A percentile compares a stretch with the other conserved stretches of the same genome.
phyloP scores from a whole-genome alignment of 2,888 invertebrate genomes.

The Linnaemya tessellans region DNA sequence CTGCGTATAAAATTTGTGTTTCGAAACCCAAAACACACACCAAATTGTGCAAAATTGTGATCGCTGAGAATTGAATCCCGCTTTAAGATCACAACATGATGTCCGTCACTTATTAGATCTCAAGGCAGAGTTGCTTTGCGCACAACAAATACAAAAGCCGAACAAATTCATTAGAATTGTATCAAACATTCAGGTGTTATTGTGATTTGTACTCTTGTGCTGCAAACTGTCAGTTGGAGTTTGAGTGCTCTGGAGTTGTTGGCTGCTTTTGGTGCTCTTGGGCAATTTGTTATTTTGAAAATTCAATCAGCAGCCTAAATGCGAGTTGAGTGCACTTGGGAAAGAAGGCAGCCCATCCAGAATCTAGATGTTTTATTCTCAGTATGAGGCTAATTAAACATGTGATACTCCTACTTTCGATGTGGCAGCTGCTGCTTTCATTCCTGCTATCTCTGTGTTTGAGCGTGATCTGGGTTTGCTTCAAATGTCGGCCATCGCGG shows the following conservation, averaged over 20 bases:
- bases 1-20: conserved; percentile 8
- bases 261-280: conserved; percentile 6
- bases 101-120: conserved; percentile 49
- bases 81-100: conserved; percentile 57
- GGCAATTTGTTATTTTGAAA: conserved; percentile 55
- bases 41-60: conserved; percentile 59
- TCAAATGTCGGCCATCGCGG: not conserved
- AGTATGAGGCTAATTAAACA: conserved; percentile 49
- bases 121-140: not conserved
- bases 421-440: conserved; percentile 30
- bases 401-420: conserved; percentile 47
- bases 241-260: not conserved
- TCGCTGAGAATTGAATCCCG: conserved; percentile 17
- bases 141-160: conserved; percentile 16
- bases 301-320: conserved; percentile 6
- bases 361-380: conserved; percentile 43
- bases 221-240: conserved; percentile 34
- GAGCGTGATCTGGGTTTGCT: conserved; percentile 36
- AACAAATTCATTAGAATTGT: conserved; percentile 55
- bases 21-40: conserved; percentile 8
- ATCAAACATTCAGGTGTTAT: conserved; percentile 64
- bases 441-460: not conserved
- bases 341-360: conserved; percentile 10
- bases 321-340: not conserved
- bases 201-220: conserved; percentile 50